Base-by-base conservation (phyloP, 1,140 invertebrate genomes). In the Ruditapes philippinarum region DNA sequence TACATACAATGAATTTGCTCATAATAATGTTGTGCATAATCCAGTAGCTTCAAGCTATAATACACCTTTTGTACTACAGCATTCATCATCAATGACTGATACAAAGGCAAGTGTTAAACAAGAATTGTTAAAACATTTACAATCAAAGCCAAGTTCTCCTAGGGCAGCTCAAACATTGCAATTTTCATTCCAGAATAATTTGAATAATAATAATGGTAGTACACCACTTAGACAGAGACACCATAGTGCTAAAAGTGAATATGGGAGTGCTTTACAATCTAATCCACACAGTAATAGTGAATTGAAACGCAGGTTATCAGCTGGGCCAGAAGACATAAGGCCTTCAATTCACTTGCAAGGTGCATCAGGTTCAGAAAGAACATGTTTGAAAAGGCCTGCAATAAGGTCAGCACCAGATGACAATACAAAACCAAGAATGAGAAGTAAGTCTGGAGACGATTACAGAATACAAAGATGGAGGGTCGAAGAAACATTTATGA, bases 381-480 rank as follows among this genome's bases (percentile, higher is more conserved):
- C 54, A 25, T 40, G 80, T n/a, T 25, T 68, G 36, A 79, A 62
- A 68, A 19, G 78, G 38, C 28, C 54, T 76, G 31, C 33, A 25
- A 45, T 89, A 14, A 73, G 62, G 33, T 40, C 70, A 11, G 38
- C 84, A 78, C 31, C 45, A 12, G 87, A 82, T 33, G 87, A 89
- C 40, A 33, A 40, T 74, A 76, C 40, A n/a, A 82, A 62, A 62
- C 91, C 85, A 49, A 83, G 93, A 87, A 91, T 93, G 76, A 85
- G 93, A 33, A 95, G 94, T 82, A 95, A 94, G 87, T 94, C 94
- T 4, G 93, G 93, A 19, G 94, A 95, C 70, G 91, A 94, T 79
- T 92, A 92, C 74, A 93, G 93, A 89, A 89, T 92, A 9, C 89
- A 92, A 68, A 73, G 94, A 49, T 93, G 93, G n/a, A 92, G 92